Percentiles rank a stretch among this genome's conserved stretches.
Conservation (phyloP, 2,113 vertebrate species). For the Atrichornis clamosus region DNA sequence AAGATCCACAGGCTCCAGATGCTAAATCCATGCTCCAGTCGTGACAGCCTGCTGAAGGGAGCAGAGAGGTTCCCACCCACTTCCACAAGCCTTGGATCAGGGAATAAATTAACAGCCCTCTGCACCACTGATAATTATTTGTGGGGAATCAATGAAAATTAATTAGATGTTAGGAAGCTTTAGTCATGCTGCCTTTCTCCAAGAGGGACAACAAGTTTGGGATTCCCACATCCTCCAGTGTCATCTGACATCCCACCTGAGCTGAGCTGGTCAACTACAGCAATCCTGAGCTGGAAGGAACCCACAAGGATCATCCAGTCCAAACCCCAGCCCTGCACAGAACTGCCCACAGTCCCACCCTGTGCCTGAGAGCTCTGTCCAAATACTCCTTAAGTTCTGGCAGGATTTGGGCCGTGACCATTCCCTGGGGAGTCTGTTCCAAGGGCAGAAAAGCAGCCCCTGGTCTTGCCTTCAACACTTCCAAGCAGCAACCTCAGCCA, state of each 20-base stretch:
- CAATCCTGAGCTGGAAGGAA: background rate
- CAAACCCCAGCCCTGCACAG: background rate
- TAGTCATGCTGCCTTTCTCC: background rate
- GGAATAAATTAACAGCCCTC: background rate
- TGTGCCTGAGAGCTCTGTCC: background rate
- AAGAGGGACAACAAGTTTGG: background rate
- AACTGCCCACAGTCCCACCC: background rate
- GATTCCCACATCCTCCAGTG: background rate
- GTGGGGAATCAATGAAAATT: background rate
- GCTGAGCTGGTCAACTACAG: rapidly evolving
- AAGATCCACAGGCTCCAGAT: background rate
- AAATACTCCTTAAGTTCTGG: background rate
- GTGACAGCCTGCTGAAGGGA: background rate
- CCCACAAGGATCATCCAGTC: background rate
- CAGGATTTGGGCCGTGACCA: background rate
- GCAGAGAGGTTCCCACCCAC: rapidly evolving
- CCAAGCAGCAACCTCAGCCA: background rate
- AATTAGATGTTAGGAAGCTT: background rate
- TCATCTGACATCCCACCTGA: background rate
- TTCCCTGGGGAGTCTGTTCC: background rate
- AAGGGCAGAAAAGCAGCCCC: background rate
- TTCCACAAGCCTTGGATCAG: background rate
- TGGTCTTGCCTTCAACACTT: rapidly evolving
- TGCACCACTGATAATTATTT: background rate
- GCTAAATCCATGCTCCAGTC: background rate